A percentile compares a stretch with the other conserved stretches of the same genome.
Conservation (phyloP, 1,140 invertebrate species). For the Diplogasteroides magnus region DNA sequence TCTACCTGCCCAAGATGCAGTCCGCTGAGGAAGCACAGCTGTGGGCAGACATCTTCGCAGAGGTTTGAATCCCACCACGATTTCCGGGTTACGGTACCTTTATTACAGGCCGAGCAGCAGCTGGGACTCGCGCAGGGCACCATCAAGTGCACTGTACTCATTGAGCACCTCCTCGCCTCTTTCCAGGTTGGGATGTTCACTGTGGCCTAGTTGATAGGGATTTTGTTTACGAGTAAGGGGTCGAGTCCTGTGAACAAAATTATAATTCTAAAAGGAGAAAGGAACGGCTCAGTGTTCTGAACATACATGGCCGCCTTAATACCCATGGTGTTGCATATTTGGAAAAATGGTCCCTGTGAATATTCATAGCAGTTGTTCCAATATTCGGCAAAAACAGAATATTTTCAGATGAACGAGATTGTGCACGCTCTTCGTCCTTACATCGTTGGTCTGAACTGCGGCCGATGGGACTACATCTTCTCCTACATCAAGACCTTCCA, state of each 20-base stretch:
- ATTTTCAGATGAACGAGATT: slow-evolving; percentile 69
- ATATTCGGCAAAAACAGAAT: slow-evolving; percentile 6
- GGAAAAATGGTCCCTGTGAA: too few species aligned
- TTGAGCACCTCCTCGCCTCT: slow-evolving; percentile 68
- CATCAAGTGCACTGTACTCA: slow-evolving; percentile 70
- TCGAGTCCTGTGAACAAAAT: too few species aligned
- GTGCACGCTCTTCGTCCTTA: slow-evolving; percentile 66
- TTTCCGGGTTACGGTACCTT: too few species aligned
- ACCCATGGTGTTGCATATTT: too few species aligned
- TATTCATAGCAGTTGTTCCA: too few species aligned
- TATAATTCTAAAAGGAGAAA: too few species aligned
- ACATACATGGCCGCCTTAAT: too few species aligned
- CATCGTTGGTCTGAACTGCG: slow-evolving; percentile 69
- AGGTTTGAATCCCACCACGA: too few species aligned
- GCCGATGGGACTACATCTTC: slow-evolving; percentile 72
- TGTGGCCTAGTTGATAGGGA: too few species aligned
- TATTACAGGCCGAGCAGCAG: slow-evolving; percentile 63
- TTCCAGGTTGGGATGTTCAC: slow-evolving; percentile 38
- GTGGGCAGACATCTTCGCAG: slow-evolving; percentile 70
- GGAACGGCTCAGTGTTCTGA: too few species aligned
- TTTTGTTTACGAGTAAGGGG: too few species aligned
- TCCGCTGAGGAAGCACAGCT: slow-evolving; percentile 64
- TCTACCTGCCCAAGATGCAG: slow-evolving; percentile 69
- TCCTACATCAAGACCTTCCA: slow-evolving; percentile 65
- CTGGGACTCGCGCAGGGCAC: slow-evolving; percentile 61